Evolutionary conservation across 2,797 vertebrate species (phyloP).

Genomic region (Gorsachius magnificus): DNA sequence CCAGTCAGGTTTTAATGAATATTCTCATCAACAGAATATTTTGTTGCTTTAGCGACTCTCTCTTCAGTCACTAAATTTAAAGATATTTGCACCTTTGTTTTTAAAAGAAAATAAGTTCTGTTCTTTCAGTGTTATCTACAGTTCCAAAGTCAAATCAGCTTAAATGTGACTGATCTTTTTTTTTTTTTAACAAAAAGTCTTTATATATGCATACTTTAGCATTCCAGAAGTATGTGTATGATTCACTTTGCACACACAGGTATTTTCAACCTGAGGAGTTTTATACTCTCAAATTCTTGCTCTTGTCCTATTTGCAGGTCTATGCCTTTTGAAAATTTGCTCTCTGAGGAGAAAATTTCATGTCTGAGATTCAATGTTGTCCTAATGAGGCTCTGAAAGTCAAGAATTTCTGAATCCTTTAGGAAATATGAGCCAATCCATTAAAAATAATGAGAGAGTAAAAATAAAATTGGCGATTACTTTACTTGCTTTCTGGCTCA

Average conservation of each 20-base stretch:
- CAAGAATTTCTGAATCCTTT: neutral
- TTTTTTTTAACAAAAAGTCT: neutral
- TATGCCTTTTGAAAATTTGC: neutral
- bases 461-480: neutral
- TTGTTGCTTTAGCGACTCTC: neutral
- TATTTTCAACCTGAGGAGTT: neutral
- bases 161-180: neutral
- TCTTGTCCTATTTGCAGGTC: neutral
- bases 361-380: neutral
- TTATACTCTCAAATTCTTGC: neutral
- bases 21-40: neutral
- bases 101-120: neutral
- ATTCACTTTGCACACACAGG: neutral
- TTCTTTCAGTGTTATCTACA: neutral
- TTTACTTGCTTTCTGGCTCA: neutral
- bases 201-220: neutral
- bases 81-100: neutral
- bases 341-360: neutral
- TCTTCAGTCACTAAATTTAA: neutral
- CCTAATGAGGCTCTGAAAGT: neutral
- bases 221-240: neutral
- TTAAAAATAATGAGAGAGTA: neutral
- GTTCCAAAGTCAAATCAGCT: neutral
- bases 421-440: neutral
- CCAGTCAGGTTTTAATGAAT: neutral